Conservation (phyloP, 2,113 vertebrate species). For the Nipponia nippon region DNA sequence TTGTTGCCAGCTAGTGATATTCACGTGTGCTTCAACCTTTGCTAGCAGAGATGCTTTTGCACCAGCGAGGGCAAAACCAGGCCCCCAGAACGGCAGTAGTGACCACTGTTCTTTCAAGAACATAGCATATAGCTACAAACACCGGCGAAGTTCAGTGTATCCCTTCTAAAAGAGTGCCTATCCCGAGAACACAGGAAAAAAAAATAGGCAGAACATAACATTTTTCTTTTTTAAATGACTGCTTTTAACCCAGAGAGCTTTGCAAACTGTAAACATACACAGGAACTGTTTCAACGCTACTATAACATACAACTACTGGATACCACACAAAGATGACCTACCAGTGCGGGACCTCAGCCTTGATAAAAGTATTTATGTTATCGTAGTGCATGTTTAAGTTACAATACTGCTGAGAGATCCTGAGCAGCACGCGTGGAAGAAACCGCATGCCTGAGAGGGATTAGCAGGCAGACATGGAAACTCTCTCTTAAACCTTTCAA, state of each 20-base stretch:
- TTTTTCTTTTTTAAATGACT: neutral
- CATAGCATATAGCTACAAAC: neutral
- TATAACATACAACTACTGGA: neutral
- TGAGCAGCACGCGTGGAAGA: neutral
- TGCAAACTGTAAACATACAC: neutral
- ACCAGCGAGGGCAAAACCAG: neutral
- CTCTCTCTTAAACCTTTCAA: neutral
- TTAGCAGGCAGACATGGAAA: neutral
- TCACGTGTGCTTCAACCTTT: neutral
- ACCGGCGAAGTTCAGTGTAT: conserved; percentile 50
- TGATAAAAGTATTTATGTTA: neutral
- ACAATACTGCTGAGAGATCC: neutral
- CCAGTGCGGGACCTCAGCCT: neutral
- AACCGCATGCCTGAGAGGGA: neutral
- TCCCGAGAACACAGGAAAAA: neutral
- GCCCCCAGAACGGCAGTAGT: neutral
- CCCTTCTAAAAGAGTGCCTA: conserved; percentile 33
- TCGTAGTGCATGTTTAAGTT: neutral
- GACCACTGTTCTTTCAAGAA: neutral
- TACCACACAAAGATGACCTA: neutral
- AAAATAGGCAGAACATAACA: neutral
- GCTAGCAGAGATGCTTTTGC: neutral
- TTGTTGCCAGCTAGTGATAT: neutral
- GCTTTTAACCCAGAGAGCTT: neutral
- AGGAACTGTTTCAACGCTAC: neutral